Percentiles rank a stretch among this genome's conserved stretches.
Conservation (phyloP, 2,113 vertebrate species). For the Oryctolagus cuniculus region mOryCun1.1 NC_091433.1:40858501-40859000, state of each 20-base stretch:
- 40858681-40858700: background rate
- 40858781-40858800: background rate
- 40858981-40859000: background rate
- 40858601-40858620: background rate
- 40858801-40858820: background rate
- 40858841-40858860: background rate
- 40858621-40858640: background rate
- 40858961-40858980: background rate
- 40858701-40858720: background rate
- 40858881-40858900: background rate
- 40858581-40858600: background rate
- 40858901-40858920: conserved; percentile 15
- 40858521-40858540: background rate
- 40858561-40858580: background rate
- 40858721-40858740: conserved; percentile 1
- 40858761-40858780: background rate
- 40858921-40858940: background rate
- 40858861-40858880: background rate
- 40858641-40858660: background rate
- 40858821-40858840: background rate
- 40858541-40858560: conserved; percentile 13
- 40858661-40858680: background rate
- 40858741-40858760: background rate
- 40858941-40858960: background rate
- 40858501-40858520: background rate